These are phyloP conservation scores for Periphyllus acericola DNA, from an alignment of 2,888 invertebrate species.

Conservation along the genomic window DNA sequence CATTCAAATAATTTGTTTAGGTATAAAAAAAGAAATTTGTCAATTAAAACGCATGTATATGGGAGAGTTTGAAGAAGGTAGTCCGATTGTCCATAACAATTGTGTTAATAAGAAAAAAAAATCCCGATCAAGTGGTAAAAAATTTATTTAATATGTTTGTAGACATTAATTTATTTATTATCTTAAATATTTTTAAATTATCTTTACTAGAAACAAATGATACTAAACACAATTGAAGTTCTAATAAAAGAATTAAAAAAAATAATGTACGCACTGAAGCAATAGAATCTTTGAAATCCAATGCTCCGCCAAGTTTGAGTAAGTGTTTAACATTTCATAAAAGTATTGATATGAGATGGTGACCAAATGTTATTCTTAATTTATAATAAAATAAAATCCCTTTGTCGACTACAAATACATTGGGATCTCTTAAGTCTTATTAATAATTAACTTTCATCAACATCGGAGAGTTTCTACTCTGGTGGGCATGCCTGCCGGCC, in stretches of 20 bases:
- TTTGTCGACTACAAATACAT: too few species aligned
- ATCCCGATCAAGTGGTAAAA: slow-evolving; percentile 36
- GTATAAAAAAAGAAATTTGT: background rate
- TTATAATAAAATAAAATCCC: too few species aligned
- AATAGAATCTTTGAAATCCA: background rate
- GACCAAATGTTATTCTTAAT: too few species aligned
- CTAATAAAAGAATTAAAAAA: slow-evolving; percentile 31
- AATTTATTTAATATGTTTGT: background rate
- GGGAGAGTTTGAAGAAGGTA: background rate
- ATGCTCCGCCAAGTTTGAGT: slow-evolving; percentile 5
- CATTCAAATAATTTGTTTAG: background rate
- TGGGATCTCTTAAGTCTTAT: too few species aligned
- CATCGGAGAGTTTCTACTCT: too few species aligned
- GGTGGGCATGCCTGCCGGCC: too few species aligned
- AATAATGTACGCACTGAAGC: background rate
- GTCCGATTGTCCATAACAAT: slow-evolving; percentile 14
- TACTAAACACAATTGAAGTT: background rate
- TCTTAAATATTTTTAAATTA: slow-evolving; percentile 17
- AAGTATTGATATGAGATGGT: background rate
- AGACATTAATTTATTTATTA: background rate
- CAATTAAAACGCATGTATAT: background rate
- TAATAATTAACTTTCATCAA: too few species aligned
- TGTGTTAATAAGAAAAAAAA: slow-evolving; percentile 18
- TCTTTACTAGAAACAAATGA: slow-evolving; percentile 9
- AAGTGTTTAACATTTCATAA: background rate